Conservation (phyloP, 2,113 vertebrate species). For the Macquaria ambigua region DNA sequence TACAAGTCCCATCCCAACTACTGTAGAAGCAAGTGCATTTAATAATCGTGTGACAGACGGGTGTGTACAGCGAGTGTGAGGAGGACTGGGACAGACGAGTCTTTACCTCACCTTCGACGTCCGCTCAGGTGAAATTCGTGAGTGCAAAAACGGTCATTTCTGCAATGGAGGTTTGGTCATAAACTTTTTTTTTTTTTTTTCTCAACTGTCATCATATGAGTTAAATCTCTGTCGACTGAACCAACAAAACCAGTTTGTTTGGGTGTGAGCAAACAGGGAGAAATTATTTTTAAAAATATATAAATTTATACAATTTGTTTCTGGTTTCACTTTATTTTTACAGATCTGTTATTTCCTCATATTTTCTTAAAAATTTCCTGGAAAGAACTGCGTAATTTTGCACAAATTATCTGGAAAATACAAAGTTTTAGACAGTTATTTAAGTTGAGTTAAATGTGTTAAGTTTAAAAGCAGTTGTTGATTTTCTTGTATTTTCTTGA, state of each 20-base stretch:
- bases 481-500: background rate
- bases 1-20: constrained; percentile 63
- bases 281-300: too few species aligned
- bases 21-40: constrained; percentile 73
- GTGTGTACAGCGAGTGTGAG: constrained; percentile 29
- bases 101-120: background rate
- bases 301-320: background rate
- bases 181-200: background rate
- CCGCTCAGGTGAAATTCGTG: constrained; percentile 2
- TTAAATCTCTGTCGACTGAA: constrained; percentile 1
- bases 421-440: background rate
- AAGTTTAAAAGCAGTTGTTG: background rate
- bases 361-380: background rate
- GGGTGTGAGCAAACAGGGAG: background rate
- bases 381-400: background rate
- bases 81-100: constrained; percentile 12
- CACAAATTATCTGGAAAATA: background rate
- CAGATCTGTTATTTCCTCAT: background rate
- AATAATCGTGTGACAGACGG: constrained; percentile 39
- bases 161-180: constrained; percentile 38
- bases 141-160: constrained; percentile 47
- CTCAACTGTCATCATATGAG: background rate
- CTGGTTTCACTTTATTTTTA: background rate
- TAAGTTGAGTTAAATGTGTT: background rate
- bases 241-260: background rate